Base-by-base conservation (phyloP, 2,888 invertebrate species). In the Drosophila rellima region DNA sequence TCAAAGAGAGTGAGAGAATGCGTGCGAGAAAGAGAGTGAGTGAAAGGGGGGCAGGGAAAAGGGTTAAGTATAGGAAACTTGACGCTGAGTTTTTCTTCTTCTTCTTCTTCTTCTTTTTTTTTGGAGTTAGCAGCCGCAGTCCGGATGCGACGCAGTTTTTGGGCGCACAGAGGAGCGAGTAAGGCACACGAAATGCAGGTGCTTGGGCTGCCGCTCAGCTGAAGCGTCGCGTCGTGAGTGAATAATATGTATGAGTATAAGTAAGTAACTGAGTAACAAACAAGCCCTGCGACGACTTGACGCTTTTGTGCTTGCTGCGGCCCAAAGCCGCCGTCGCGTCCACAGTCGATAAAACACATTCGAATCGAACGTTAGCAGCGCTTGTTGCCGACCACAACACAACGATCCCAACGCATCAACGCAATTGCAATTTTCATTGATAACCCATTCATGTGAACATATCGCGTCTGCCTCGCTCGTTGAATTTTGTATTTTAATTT, bases 261-360 rank as follows among this genome's bases (percentile, higher is more conserved):
- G 33, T 39, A 20, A 18, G 39, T 39, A 39, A 29, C 17, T 23
- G 26, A 33, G 33, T 15, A 35, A 50, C 66, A 39, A 73, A 73
- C 86, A 85, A 80, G 81, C 87, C 87, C 81, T 82, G 84, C 65
- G 55, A 33, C 55, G 75, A 69, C 48, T 60, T 70, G 68, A 68
- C 61, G 74, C 73, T 72, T 59, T 26, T 45, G 42, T 52, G 77
- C 69, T 69, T 55, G 61, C 15, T 68, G 74, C 54, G 77, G 70
- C 74, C 65, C 73, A 79, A 74, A 76, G 69, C 62, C 56, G 71
- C 69, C 57, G 70, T 64, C 83, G 80, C 80, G 74, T 77, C 73
- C 89, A 74, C 90, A 88, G 88, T 88, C 85, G 79, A 89, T 85
- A 89, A 89, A 89, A 68, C 73, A 84, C 88, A 89, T 80, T 90